Percentiles rank a stretch among this genome's conserved stretches.
Evolutionary conservation across 2,113 vertebrate species (phyloP).

Genomic region (cattle (Bos taurus)): DNA sequence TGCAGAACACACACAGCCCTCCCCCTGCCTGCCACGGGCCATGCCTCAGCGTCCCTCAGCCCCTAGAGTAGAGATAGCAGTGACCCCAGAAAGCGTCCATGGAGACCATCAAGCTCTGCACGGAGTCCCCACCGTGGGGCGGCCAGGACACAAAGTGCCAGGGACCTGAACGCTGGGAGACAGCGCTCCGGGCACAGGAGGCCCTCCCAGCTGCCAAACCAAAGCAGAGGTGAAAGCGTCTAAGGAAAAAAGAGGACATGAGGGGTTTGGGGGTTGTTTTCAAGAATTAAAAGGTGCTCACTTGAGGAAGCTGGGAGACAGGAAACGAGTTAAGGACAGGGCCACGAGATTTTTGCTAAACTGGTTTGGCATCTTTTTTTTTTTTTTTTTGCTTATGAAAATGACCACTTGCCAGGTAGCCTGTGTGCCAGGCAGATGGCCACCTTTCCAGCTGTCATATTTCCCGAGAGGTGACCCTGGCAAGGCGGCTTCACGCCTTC

Average conservation of each 20-base stretch:
- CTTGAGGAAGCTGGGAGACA: not conserved
- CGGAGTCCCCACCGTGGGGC: not conserved
- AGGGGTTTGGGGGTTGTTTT: not conserved
- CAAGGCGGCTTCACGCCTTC: not conserved
- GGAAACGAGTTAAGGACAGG: not conserved
- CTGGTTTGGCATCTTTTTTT: conserved; percentile 9
- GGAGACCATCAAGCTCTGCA: not conserved
- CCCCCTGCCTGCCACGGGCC: not conserved
- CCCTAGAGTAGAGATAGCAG: not conserved
- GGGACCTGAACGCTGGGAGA: not conserved
- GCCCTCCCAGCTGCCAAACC: not conserved
- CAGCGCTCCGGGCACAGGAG: not conserved
- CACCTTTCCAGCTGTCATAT: no score
- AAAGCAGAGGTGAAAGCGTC: not conserved
- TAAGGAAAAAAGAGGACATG: not conserved
- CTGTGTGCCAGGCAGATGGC: not conserved
- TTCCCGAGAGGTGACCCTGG: not conserved
- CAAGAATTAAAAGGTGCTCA: not conserved
- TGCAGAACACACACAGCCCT: not conserved
- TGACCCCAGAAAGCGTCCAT: not conserved
- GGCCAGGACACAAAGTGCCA: not conserved
- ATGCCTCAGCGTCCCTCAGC: not conserved
- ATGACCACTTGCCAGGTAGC: not conserved
- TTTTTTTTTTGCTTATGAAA: not conserved
- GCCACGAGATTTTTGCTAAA: not conserved